These are phyloP conservation scores for Tanypteryx hageni DNA, from an alignment of 2,888 invertebrate genomes.

Conservation along the genomic window DNA sequence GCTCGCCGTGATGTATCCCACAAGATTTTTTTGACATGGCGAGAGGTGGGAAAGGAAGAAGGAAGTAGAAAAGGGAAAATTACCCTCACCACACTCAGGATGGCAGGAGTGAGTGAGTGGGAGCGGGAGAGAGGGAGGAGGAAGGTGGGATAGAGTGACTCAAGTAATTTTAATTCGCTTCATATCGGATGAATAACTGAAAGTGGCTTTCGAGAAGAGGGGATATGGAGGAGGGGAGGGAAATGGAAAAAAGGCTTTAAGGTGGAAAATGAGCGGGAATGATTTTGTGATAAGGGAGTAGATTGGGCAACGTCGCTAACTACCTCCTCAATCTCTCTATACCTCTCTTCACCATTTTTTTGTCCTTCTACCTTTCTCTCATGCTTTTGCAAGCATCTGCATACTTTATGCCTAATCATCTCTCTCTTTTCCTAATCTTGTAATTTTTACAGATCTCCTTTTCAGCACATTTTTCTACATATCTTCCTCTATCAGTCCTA, in stretches of 20 bases:
- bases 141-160: too few species aligned
- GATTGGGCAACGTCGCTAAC: slow-evolving; percentile 10
- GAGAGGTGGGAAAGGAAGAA: background rate
- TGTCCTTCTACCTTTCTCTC: too few species aligned
- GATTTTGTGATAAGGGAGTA: background rate
- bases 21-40: background rate
- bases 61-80: background rate
- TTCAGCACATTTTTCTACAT: too few species aligned
- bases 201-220: background rate
- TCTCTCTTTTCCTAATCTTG: too few species aligned
- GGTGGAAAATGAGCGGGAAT: background rate
- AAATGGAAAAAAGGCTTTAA: slow-evolving; percentile 26
- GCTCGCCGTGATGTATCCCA: background rate
- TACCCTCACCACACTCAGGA: background rate
- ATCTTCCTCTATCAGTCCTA: too few species aligned
- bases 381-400: too few species aligned
- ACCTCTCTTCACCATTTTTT: too few species aligned
- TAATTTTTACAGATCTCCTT: too few species aligned
- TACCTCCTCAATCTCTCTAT: background rate
- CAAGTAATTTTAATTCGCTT: background rate
- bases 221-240: background rate
- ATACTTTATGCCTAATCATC: too few species aligned
- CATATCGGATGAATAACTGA: slow-evolving; percentile 7
- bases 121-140: too few species aligned
- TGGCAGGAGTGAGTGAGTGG: too few species aligned